Percentiles rank a stretch among this genome's conserved stretches.
Evolutionary conservation across 1,140 invertebrate species (phyloP).

Genomic region (Hypsibius dujardini): DNA sequence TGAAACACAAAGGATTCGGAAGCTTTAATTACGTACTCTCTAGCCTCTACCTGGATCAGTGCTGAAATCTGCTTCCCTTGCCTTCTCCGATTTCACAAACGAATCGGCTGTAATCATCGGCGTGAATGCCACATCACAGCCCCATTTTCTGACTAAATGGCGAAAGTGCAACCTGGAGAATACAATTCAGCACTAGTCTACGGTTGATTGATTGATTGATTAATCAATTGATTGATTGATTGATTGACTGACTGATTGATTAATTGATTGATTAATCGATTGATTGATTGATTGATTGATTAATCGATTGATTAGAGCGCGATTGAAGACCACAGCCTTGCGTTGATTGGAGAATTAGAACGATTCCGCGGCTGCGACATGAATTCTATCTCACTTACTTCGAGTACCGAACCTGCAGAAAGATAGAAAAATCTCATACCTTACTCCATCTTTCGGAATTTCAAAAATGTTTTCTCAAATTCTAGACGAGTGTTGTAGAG

Average conservation of each 20-base stretch:
- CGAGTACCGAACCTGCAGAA: constrained; percentile 47
- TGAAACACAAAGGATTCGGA: constrained; percentile 17
- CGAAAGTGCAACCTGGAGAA: constrained; percentile 58
- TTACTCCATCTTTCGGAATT: no score
- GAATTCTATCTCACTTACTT: constrained; percentile 43
- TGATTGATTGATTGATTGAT: background rate
- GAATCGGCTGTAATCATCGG: constrained; percentile 91
- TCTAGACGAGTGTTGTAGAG: no score
- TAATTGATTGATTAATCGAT: no score
- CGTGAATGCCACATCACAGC: constrained; percentile 74
- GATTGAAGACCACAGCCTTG: background rate
- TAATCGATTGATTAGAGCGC: background rate
- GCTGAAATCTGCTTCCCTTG: constrained; percentile 67
- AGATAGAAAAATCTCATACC: no score
- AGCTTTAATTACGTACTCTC: constrained; percentile 9
- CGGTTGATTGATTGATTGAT: no score
- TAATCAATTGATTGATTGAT: no score
- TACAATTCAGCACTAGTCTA: background rate
- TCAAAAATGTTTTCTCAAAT: no score
- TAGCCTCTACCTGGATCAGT: constrained; percentile 44
- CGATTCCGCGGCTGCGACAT: background rate
- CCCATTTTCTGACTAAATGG: constrained; percentile 57
- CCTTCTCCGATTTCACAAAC: constrained; percentile 69
- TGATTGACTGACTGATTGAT: no score
- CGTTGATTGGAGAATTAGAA: background rate